Evolutionary conservation across 1,140 invertebrate species (phyloP).

Genomic region (Drosophila ohnishii): DNA sequence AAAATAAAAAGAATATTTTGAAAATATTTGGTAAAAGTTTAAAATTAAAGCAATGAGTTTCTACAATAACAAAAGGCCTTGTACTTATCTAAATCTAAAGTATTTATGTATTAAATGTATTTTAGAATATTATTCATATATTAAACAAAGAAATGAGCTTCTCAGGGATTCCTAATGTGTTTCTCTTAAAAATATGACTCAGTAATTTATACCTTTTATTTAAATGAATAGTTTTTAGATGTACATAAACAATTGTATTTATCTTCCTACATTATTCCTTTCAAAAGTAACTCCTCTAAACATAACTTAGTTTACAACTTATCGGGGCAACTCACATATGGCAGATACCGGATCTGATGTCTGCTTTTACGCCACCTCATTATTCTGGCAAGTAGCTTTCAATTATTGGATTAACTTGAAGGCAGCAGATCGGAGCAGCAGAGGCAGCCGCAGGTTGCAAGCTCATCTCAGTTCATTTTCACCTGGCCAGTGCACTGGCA

Average conservation of each 20-base stretch:
- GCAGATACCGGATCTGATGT: conserved; percentile 6
- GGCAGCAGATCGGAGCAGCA: neutral
- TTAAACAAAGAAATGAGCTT: neutral
- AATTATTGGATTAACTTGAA: conserved; percentile 41
- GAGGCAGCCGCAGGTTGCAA: conserved; percentile 19
- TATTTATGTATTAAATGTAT: no score
- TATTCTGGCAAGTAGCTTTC: conserved; percentile 37
- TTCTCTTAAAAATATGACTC: neutral
- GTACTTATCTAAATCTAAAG: neutral
- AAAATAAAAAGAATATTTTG: no score
- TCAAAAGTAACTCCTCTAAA: neutral
- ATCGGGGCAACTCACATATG: neutral
- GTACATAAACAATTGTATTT: neutral
- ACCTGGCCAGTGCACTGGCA: conserved; percentile 20
- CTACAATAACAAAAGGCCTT: neutral
- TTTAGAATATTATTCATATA: neutral
- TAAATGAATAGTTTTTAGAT: neutral
- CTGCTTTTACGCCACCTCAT: conserved; percentile 21
- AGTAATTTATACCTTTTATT: neutral
- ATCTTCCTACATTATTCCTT: neutral
- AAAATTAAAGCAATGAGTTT: neutral
- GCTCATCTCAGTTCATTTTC: conserved; percentile 44
- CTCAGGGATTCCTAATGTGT: neutral
- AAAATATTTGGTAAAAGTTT: neutral
- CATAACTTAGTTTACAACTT: conserved; percentile 2